These are phyloP conservation scores for Toxonevra muliebris DNA, from an alignment of 2,888 invertebrate species.

Conservation along the genomic window DNA sequence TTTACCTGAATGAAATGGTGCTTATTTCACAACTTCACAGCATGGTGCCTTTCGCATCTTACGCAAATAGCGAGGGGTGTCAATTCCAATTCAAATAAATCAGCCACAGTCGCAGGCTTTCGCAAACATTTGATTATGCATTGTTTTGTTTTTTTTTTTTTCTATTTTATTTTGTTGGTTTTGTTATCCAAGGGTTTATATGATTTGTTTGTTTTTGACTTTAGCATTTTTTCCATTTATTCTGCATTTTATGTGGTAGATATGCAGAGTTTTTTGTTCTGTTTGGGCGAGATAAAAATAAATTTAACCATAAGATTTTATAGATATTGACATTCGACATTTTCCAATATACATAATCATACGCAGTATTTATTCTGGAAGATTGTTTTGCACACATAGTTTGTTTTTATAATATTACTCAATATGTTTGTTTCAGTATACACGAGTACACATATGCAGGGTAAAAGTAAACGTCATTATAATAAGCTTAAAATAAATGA, in stretches of 20 bases:
- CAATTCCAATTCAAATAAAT: slow-evolving; percentile 54
- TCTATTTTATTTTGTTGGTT: slow-evolving; percentile 16
- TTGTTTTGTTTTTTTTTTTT: slow-evolving; percentile 17
- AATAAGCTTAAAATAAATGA: too few relatives aligned
- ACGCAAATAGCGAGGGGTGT: slow-evolving; percentile 43
- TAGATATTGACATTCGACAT: neutral
- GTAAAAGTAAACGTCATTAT: too few relatives aligned
- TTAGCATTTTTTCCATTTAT: slow-evolving; percentile 3
- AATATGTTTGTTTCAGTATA: too few relatives aligned
- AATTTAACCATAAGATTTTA: neutral
- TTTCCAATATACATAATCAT: too few relatives aligned
- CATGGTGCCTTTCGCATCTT: slow-evolving; percentile 39
- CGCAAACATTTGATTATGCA: slow-evolving; percentile 33
- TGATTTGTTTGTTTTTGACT: slow-evolving; percentile 30
- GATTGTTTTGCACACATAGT: too few relatives aligned
- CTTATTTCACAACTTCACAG: slow-evolving; percentile 38
- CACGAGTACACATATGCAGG: too few relatives aligned
- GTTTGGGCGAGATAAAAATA: neutral
- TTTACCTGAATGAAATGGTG: neutral
- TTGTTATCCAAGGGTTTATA: slow-evolving; percentile 24
- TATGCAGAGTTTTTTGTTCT: neutral
- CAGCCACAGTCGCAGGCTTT: slow-evolving; percentile 32
- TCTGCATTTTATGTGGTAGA: neutral
- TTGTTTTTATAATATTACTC: too few relatives aligned
- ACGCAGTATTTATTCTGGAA: too few relatives aligned